Conservation (phyloP, 2,797 vertebrate genomes). For the Notolepis coatsorum region DNA sequence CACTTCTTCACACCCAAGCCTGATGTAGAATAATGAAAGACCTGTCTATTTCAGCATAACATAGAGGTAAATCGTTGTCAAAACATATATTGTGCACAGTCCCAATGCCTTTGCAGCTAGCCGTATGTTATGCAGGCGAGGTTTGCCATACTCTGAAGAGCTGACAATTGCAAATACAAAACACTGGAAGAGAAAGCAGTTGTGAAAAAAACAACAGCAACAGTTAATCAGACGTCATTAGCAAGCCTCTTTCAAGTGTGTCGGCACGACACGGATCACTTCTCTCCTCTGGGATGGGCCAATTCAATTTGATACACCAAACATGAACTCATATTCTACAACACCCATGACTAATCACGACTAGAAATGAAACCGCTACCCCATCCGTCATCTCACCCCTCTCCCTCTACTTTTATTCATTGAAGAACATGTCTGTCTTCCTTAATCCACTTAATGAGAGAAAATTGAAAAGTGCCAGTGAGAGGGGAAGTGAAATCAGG, state of each 20-base stretch:
- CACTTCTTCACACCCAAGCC: too few species aligned
- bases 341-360: slow-evolving; percentile 60
- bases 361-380: slow-evolving; percentile 41
- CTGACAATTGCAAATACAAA: not conserved
- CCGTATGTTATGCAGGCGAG: too few species aligned
- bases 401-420: slow-evolving; percentile 63
- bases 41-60: too few species aligned
- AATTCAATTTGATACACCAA: slow-evolving; percentile 52
- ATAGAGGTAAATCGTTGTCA: too few species aligned
- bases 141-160: too few species aligned
- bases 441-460: slow-evolving; percentile 76
- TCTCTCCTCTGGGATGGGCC: slow-evolving; percentile 30
- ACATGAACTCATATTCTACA: slow-evolving; percentile 36
- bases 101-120: too few species aligned
- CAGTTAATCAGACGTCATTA: slow-evolving; percentile 16
- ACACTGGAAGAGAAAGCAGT: not conserved
- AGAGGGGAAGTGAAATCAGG: slow-evolving; percentile 72
- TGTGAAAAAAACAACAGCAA: not conserved
- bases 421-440: slow-evolving; percentile 59
- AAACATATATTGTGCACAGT: too few species aligned
- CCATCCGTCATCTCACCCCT: slow-evolving; percentile 34
- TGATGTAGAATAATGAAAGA: too few species aligned
- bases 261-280: slow-evolving; percentile 33
- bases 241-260: slow-evolving; percentile 22
- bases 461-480: slow-evolving; percentile 75